Evolutionary conservation across 2,113 vertebrate genomes (phyloP).

Genomic region (Aphyosemion australe): DNA sequence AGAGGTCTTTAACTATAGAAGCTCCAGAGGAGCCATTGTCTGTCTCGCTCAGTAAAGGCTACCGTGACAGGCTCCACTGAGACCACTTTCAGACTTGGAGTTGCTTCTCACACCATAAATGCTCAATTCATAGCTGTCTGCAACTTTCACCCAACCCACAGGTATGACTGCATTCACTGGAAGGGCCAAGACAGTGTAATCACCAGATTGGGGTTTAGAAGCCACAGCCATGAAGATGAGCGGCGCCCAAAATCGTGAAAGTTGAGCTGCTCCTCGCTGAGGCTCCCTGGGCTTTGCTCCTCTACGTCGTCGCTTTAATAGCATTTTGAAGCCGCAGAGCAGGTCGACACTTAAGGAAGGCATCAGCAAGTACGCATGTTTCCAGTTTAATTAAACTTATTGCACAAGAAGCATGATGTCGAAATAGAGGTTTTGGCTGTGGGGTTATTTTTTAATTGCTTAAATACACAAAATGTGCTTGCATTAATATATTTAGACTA

Average conservation of each 20-base stretch:
- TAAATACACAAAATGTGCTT: slow-evolving; percentile 17
- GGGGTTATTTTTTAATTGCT: slow-evolving; percentile 46
- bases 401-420: slow-evolving; percentile 58
- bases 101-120: slow-evolving; percentile 68
- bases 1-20: slow-evolving; percentile 47
- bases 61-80: slow-evolving; percentile 69
- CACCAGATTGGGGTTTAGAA: slow-evolving; percentile 65
- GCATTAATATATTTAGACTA: slow-evolving; percentile 21
- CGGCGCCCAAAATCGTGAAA: slow-evolving; percentile 66
- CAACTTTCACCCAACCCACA: slow-evolving; percentile 72
- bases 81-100: slow-evolving; percentile 53
- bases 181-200: slow-evolving; percentile 67
- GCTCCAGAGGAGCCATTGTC: slow-evolving; percentile 59
- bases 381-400: slow-evolving; percentile 49
- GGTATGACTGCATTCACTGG: slow-evolving; percentile 60
- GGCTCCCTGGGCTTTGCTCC: slow-evolving; percentile 31
- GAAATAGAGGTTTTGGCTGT: slow-evolving; percentile 37
- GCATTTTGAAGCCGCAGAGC: slow-evolving; percentile 40
- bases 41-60: slow-evolving; percentile 56
- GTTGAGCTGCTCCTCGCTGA: slow-evolving; percentile 51
- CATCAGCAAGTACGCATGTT: slow-evolving; percentile 47
- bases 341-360: slow-evolving; percentile 37
- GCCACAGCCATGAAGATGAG: slow-evolving; percentile 66
- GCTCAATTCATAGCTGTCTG: slow-evolving; percentile 62
- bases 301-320: slow-evolving; percentile 38